Base-by-base conservation (phyloP, 2,113 vertebrate species). In the Typhlomys cinereus region DNA sequence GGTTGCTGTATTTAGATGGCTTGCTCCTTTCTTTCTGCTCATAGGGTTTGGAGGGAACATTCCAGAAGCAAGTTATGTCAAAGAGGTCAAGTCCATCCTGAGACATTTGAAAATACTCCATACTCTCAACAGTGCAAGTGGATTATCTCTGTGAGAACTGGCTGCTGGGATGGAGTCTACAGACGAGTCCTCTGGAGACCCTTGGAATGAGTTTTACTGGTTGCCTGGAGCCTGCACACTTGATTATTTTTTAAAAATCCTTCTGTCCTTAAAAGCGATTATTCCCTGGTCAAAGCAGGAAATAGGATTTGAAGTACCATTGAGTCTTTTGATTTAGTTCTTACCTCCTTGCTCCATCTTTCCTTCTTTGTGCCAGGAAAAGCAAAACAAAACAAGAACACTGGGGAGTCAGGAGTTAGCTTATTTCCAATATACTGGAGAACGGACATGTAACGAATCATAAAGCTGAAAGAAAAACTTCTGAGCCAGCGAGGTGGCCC, bases 261-360 rank as follows among this genome's bases (percentile, higher is more conserved):
- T 15, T n/a, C 21, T 90, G 85, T 79, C 2, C 71, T 81, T 62
- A 69, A 90, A 95, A 95, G 78, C 71, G 89, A 92, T 95, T 95
- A 96, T 57, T 84, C 8, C 6, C 66, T 31, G 93, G 79, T 84
- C 61, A 86, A 83, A 73, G 34, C 86, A 89, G 94, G 93, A 96
- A 95, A 96, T 95, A 67, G 94, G 76, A 85, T 95, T 90, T 94
- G 82, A 93, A 96, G 87, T 87, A 17, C 73, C 81, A 93, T 81
- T 84, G 89, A 93, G 87, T 95, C 69, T 81, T 73, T 89, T 81
- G 80, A 66, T 36, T 64, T 48, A 20, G 44, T 27, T 78, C 29
- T 73, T 76, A 79, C 76, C 34, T n/a, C 20, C 74, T 44, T 18
- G 73, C 36, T 85, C 29, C 34, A 14, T 27, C 9, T 7, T 14